A percentile compares a stretch with the other conserved stretches of the same genome.
Conservation (phyloP, 2,888 invertebrate genomes). For the Caenorhabditis sinica region DNA sequence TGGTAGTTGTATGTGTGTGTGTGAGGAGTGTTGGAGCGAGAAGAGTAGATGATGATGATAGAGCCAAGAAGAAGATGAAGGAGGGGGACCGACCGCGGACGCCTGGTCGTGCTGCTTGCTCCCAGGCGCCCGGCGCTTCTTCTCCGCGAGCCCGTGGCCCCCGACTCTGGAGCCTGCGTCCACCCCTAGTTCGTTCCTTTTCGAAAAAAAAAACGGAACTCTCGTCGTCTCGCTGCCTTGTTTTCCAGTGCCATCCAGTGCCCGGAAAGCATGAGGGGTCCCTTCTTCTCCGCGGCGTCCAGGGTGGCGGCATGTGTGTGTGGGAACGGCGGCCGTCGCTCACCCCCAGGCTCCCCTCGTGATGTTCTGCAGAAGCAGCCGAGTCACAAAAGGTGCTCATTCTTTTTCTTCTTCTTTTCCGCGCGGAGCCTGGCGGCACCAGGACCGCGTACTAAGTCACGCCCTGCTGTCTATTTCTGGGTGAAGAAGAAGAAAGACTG, state of each 20-base stretch:
- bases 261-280: constrained; percentile 20
- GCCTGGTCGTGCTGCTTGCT: constrained; percentile 53
- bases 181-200: constrained; percentile 25
- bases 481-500: neutral
- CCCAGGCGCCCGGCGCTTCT: constrained; percentile 34
- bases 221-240: constrained; percentile 49
- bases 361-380: neutral
- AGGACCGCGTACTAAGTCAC: constrained; percentile 52
- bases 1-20: constrained; percentile 19
- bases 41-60: constrained; percentile 16
- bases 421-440: constrained; percentile 63
- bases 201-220: constrained; percentile 38
- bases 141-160: neutral
- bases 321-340: constrained; percentile 21
- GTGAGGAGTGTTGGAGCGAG: constrained; percentile 16
- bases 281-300: neutral
- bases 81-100: constrained; percentile 2
- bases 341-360: neutral
- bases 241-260: constrained; percentile 65
- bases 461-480: constrained; percentile 40
- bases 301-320: neutral
- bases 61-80: constrained; percentile 13
- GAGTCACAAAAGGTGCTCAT: constrained; percentile 33
- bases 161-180: constrained; percentile 1
- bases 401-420: neutral